A percentile compares a stretch with the other conserved stretches of the same genome.
phyloP scores from a whole-genome alignment of 1,140 invertebrate genomes.

The Tigriopus japonicus region DNA sequence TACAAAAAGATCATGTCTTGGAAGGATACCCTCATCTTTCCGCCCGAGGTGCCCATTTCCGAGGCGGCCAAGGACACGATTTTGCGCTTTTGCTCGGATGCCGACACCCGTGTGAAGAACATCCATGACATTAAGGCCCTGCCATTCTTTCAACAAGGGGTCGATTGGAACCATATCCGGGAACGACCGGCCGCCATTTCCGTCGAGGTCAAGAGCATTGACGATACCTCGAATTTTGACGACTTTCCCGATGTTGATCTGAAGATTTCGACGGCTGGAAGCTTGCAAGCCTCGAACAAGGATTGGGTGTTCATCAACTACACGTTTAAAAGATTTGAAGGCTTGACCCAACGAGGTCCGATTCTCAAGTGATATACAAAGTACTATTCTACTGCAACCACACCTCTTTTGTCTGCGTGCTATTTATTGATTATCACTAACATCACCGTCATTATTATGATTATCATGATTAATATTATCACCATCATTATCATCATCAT shows the following conservation, averaged over 20 bases:
- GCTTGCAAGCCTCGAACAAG: conserved; percentile 44
- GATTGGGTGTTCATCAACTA: conserved; percentile 99
- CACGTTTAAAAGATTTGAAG: conserved; percentile 97
- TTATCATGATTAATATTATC: too few species aligned
- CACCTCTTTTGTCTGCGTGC: not conserved
- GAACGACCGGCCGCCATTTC: conserved; percentile 92
- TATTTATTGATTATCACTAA: too few species aligned
- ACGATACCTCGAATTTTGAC: conserved; percentile 99
- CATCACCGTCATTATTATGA: too few species aligned
- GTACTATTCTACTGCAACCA: not conserved
- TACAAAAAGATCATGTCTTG: conserved; percentile 99
- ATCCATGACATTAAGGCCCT: conserved; percentile 66
- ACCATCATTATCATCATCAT: too few species aligned
- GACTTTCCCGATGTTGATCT: conserved; percentile 98
- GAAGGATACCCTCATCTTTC: conserved; percentile 91
- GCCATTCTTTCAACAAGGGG: conserved; percentile 61
- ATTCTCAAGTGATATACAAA: conserved; percentile 13
- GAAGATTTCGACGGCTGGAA: conserved; percentile 47
- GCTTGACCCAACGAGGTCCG: conserved; percentile 65
- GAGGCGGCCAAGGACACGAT: conserved; percentile 43
- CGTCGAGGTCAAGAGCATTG: conserved; percentile 77
- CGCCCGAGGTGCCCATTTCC: conserved; percentile 95
- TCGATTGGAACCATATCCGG: conserved; percentile 89
- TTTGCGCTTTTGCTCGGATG: conserved; percentile 74
- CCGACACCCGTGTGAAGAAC: conserved; percentile 67